These are phyloP conservation scores for Momotus momota DNA, from an alignment of 2,797 vertebrate genomes.

Conservation along the genomic window DNA sequence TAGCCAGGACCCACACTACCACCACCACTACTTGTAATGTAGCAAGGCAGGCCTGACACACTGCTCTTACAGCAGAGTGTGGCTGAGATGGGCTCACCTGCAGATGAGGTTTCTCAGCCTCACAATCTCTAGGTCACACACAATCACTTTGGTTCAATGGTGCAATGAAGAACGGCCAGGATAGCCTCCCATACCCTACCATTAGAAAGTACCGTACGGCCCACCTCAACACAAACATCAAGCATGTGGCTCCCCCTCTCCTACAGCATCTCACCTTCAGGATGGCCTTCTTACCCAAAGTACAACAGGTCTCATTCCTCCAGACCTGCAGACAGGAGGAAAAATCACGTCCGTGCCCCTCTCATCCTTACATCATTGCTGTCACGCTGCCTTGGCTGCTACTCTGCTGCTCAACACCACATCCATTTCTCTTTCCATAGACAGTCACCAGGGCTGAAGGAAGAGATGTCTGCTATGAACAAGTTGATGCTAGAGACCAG, in stretches of 20 bases:
- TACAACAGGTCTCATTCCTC: neutral
- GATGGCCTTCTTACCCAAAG: neutral
- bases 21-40: rapidly evolving
- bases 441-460: neutral
- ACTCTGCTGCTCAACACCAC: neutral
- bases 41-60: neutral
- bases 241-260: neutral
- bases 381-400: neutral
- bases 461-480: neutral
- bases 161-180: no score
- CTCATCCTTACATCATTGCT: neutral
- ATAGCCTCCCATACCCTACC: neutral
- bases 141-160: neutral
- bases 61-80: neutral
- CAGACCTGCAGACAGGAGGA: neutral
- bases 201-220: rapidly evolving
- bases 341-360: neutral
- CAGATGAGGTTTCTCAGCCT: neutral
- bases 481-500: neutral
- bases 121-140: neutral
- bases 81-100: no score
- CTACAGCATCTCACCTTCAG: neutral
- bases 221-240: neutral
- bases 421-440: neutral
- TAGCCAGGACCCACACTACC: neutral